phyloP scores from a whole-genome alignment of 2,113 vertebrate species.

The Paralichthys olivaceus region DNA sequence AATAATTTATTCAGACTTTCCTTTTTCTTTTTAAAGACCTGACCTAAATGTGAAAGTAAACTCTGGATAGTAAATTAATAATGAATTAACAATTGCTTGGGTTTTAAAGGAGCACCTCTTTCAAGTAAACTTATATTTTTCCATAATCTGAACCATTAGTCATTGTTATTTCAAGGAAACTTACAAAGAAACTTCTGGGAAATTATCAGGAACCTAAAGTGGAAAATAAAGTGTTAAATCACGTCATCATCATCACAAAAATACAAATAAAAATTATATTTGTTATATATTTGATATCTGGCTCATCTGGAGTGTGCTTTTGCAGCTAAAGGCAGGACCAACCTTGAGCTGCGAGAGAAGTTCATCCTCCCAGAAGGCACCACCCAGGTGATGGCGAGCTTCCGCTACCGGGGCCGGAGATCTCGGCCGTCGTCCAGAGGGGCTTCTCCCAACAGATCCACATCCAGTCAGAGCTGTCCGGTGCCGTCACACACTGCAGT shows the following conservation, averaged over 20 bases:
- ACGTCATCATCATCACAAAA: neutral
- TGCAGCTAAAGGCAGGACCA: slow-evolving; percentile 96
- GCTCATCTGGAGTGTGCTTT: slow-evolving; percentile 42
- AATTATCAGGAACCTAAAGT: slow-evolving; percentile 11
- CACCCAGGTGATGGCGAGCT: slow-evolving; percentile 95
- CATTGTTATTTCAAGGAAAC: neutral
- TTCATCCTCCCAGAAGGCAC: slow-evolving; percentile 96
- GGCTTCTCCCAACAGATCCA: slow-evolving; percentile 94
- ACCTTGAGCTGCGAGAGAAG: slow-evolving; percentile 96
- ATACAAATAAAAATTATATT: neutral
- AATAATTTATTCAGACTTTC: neutral
- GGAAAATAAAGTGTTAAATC: slow-evolving; percentile 51
- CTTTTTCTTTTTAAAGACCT: neutral
- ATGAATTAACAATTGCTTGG: neutral
- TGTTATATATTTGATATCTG: neutral
- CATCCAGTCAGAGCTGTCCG: slow-evolving; percentile 90
- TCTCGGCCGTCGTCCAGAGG: slow-evolving; percentile 94
- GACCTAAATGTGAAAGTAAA: neutral
- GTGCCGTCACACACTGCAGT: slow-evolving; percentile 73
- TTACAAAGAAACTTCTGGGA: neutral
- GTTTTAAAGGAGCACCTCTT: neutral
- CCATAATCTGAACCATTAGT: neutral
- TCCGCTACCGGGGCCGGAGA: slow-evolving; percentile 92
- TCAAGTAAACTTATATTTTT: neutral
- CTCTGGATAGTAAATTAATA: neutral